Evolutionary conservation across 1,140 invertebrate species (phyloP), one percentile per base, ranked within the genome.

Genomic region (Drosophila gunungcola): DNA sequence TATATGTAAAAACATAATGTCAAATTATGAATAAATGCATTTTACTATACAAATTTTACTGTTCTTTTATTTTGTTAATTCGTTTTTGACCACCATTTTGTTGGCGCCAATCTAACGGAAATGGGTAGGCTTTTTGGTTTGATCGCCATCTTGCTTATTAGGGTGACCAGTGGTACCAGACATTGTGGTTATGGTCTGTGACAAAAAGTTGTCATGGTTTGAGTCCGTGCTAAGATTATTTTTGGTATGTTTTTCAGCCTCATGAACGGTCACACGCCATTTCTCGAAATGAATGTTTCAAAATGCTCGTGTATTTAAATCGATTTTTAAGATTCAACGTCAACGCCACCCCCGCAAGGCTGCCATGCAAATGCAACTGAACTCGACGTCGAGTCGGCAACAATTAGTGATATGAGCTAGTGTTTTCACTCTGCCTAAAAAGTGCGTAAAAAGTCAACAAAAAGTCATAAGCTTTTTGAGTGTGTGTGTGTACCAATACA

Each of bases 361-460:
- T 39, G 38, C 36, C 52, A 54, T 57, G 41, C 54, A 49, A 48
- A 54, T 57, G 41, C 54, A 49, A 48, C 43, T 25, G 16, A 64
- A 12, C 36, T 41, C 60, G 45, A 16, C 43, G 43, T 12, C 45
- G 36, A 34, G 53, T 32, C 27, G 36, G 38, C 9, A 21, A 13
- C 13, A 32, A 11, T 12, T 25, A 21, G 57, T 63, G 63, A 13
- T 29, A 27, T 27, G 13, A 32, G 51, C 41, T 43, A 5, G 45
- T 69, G 45, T 43, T 69, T 25, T 12, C 25, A 7, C 25, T 13
- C 39, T 67, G 42, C 25, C 46, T 21, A 21, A 69, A 13, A 51
- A 61, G 63, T 69, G 65, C 63, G 49, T 69, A 54, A 54, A 68
- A 68, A 67, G 38, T 54, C 65, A 68, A 69, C 65, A 68, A 54